These are phyloP conservation scores for Sigmodon hispidus DNA, from an alignment of 2,113 vertebrate genomes.

Conservation along the genomic window DNA sequence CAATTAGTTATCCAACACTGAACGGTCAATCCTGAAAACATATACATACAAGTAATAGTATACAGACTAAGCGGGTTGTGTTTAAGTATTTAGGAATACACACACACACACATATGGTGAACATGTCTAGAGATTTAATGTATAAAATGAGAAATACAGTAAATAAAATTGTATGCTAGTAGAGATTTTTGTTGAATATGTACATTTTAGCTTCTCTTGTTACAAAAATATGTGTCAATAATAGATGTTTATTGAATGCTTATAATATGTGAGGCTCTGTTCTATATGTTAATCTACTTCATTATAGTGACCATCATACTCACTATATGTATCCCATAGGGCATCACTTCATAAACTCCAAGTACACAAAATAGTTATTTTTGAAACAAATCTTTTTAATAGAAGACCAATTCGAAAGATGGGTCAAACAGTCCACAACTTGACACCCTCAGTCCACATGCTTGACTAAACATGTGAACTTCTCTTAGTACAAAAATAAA, in stretches of 20 bases:
- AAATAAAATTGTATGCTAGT: neutral
- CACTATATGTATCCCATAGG: neutral
- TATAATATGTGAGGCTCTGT: neutral
- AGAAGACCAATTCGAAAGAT: slow-evolving; percentile 43
- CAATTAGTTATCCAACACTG: neutral
- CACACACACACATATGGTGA: neutral
- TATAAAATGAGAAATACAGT: neutral
- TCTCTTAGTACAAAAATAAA: neutral
- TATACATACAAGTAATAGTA: neutral
- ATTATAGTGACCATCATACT: neutral
- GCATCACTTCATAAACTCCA: neutral
- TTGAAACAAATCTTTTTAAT: neutral
- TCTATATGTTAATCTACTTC: neutral
- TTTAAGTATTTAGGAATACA: neutral
- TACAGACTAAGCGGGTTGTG: neutral
- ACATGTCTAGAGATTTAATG: neutral
- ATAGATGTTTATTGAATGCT: neutral
- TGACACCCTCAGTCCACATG: neutral
- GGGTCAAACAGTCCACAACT: slow-evolving; percentile 1
- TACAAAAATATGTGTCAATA: neutral
- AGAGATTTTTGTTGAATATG: neutral
- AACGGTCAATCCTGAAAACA: neutral
- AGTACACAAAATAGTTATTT: neutral
- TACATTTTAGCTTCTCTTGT: neutral
- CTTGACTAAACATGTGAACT: slow-evolving; percentile 29